Base-by-base conservation (phyloP, 2,888 invertebrate genomes). In the Asteroscopus sphinx region DNA sequence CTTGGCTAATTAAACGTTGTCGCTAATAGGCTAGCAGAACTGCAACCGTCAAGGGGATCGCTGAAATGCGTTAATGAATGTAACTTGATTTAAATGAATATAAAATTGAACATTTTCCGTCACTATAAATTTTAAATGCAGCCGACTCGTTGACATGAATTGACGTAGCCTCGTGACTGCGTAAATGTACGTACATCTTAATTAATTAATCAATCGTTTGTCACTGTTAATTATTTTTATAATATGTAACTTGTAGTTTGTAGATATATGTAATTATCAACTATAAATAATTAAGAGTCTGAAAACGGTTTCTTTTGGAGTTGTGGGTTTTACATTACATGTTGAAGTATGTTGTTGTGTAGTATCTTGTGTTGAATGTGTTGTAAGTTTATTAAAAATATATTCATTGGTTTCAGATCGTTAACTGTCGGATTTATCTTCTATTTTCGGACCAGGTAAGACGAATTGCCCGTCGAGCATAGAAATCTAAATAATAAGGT, bases 381-480 rank as follows among this genome's bases (percentile, higher is more conserved):
- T n/a, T 13, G 13, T 13, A 35, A 1, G 12, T 37, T 35, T 44
- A 1, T 35, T 48, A 45, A 53, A 13, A 26, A 6, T 12, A 15
- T 41, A 51, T 28, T 58, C 42, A 35, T 55, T 68, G 73, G 75
- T 76, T 76, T 57, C 75, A 76, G 75, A 76, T 76, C 75, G 68
- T 58, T 53, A 63, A 56, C 9, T 54, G 9, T 4, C 39, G 52
- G 37, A 41, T 30, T 26, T 48, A 25, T 44, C 58, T 39, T 54
- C 41, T 47, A 40, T 42, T 49, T 40, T 49, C 63, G 58, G 16
- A 68, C 46, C 39, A 71, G 71, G 75, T 75, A 68, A 72, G 58
- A 45, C 21, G 12, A 44, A 37, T 28, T 0, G n/a, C 28, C 25
- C 33, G 7, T 13, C 8, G 7, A 8, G n/a, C n/a, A n/a, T n/a